Evolutionary conservation across 2,113 vertebrate genomes (phyloP).

Genomic region (Scolopax mira): DNA sequence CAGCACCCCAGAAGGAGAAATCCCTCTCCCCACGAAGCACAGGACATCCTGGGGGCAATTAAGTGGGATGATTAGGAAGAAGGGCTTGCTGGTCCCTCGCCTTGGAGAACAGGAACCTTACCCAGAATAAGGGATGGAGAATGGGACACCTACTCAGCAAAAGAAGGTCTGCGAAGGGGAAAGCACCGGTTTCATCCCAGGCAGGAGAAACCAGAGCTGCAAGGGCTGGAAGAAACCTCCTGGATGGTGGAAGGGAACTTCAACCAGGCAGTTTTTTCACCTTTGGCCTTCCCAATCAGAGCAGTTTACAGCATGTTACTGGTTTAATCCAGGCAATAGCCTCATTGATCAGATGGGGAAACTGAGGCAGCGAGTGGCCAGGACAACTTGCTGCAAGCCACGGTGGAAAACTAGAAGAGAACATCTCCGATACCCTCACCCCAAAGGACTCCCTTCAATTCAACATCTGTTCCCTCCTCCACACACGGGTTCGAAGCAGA

Average conservation of each 20-base stretch:
- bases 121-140: neutral
- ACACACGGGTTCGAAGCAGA: fast-evolving
- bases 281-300: neutral
- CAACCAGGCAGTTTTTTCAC: neutral
- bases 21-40: neutral
- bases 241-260: neutral
- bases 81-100: neutral
- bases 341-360: neutral
- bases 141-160: fast-evolving
- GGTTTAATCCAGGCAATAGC: too few relatives aligned
- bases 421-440: neutral
- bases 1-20: neutral
- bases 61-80: neutral
- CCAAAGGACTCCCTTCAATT: neutral
- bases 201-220: neutral
- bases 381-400: neutral
- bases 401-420: neutral
- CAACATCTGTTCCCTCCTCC: too few relatives aligned
- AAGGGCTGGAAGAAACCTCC: neutral
- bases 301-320: neutral
- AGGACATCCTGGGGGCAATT: neutral
- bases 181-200: fast-evolving
- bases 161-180: neutral
- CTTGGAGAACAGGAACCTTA: neutral
- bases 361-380: neutral